These are phyloP conservation scores for Ecdyonurus torrentis DNA, from an alignment of 2,888 invertebrate species.

Conservation along the genomic window DNA sequence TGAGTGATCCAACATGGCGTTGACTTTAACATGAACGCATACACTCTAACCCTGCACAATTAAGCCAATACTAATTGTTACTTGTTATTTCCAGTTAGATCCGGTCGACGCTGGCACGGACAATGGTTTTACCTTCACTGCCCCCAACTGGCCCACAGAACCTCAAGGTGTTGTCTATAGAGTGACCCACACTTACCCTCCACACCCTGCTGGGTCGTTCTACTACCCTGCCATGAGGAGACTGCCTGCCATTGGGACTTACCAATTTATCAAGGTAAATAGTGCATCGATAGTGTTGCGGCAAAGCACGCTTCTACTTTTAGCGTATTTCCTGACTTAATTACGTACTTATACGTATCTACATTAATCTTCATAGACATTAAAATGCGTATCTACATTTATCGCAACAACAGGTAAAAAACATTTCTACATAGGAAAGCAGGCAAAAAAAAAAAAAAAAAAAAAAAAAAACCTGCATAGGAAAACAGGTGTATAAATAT, in stretches of 20 bases:
- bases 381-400: no score
- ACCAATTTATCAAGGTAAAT: slow-evolving; percentile 76
- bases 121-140: slow-evolving; percentile 89
- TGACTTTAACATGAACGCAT: no score
- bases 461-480: no score
- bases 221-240: slow-evolving; percentile 78
- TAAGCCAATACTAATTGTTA: no score
- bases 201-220: slow-evolving; percentile 87
- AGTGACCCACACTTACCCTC: slow-evolving; percentile 75
- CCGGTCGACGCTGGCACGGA: slow-evolving; percentile 89
- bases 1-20: no score
- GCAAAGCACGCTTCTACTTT: no score
- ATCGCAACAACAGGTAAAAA: no score
- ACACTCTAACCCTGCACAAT: no score
- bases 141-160: slow-evolving; percentile 89
- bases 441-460: no score
- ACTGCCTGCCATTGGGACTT: slow-evolving; percentile 77
- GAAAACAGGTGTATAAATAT: no score
- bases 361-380: background rate
- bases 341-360: background rate
- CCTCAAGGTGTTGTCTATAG: slow-evolving; percentile 77
- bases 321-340: no score
- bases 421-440: no score
- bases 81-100: slow-evolving; percentile 57
- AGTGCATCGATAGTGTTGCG: background rate